A percentile compares a stretch with the other conserved stretches of the same genome.
These are phyloP conservation scores for Tricholauxania praeusta DNA, from an alignment of 2,888 invertebrate species.

Conservation along the genomic window DNA sequence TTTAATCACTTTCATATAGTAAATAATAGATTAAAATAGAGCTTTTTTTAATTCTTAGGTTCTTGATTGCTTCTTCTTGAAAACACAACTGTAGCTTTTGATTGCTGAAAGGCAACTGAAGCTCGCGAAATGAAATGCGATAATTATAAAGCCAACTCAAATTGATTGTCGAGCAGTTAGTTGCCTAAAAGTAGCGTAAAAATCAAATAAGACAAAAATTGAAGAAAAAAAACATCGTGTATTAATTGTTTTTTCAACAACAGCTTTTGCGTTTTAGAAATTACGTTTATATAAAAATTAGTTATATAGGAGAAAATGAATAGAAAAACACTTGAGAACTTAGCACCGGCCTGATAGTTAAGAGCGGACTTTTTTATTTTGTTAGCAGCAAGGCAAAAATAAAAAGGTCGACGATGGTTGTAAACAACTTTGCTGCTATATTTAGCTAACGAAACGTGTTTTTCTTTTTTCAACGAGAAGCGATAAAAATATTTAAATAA, in stretches of 20 bases:
- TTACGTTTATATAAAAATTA: background rate
- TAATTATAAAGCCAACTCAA: constrained; percentile 6
- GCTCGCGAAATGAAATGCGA: constrained; percentile 11
- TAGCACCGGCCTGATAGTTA: background rate
- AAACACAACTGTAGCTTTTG: constrained; percentile 18
- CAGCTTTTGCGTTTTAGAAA: constrained; percentile 20
- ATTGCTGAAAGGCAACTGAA: constrained; percentile 38
- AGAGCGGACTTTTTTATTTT: background rate
- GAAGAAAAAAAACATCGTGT: background rate
- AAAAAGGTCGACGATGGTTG: background rate
- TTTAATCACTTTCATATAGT: too few species aligned
- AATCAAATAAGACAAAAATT: background rate
- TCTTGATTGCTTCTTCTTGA: too few species aligned
- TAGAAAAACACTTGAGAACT: background rate
- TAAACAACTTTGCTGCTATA: constrained; percentile 7
- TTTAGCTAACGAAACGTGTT: constrained; percentile 6
- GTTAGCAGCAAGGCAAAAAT: background rate
- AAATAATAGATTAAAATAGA: too few species aligned
- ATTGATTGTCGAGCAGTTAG: constrained; percentile 3
- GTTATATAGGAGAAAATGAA: background rate
- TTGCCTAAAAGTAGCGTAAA: background rate
- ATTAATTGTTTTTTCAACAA: constrained; percentile 9
- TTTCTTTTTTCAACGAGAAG: background rate
- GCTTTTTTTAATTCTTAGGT: too few species aligned
- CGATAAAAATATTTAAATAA: background rate